Base-by-base conservation (phyloP, 1,140 invertebrate species). In the Euura lappo region DNA sequence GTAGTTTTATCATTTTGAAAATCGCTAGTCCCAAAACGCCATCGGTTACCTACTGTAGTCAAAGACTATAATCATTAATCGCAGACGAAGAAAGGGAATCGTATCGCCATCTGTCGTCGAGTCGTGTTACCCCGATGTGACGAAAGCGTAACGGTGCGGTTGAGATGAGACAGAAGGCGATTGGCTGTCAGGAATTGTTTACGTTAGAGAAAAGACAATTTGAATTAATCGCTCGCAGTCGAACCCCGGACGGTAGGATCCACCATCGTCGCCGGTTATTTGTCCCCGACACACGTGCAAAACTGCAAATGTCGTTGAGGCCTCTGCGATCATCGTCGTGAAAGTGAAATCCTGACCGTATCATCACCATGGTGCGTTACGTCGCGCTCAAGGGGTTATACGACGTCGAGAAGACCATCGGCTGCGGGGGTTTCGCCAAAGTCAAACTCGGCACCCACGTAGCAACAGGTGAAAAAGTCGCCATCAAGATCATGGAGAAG, bases 401-500 rank as follows among this genome's bases (percentile, higher is more conserved):
- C 80, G 91, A 93, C 71, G 80, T 94, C 11, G 91, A 94, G 75
- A 93, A 94, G 83, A 95, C 93, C 2, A 92, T 94, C 77, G 93
- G 93, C 6, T 91, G 90, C 76, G 91, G 94, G 72, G 94, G 94
- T 44, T 96, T 96, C 86, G 94, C 92, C 1, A 95, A 95, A 89
- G 95, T 96, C 5, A 94, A 95, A 80, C 85, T 94, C 44, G 95
- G 91, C 2, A 94, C 91, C 10, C 95, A 96, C 87, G 77, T 92
- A 8, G 84, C 93, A 3, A 95, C 95, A 64, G 93, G 93, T 60
- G 93, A 95, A 80, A 94, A 94, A 83, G 94, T 96, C 70, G 95
- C 95, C n/a, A 91, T 96, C 70, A 96, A 96, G 89, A 94, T 95
- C 46, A 95, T 96, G 91, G 93, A 95, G 76, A 96, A 96, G 86